Conservation (phyloP, 2,113 vertebrate genomes). For the Pao palembangensis region DNA sequence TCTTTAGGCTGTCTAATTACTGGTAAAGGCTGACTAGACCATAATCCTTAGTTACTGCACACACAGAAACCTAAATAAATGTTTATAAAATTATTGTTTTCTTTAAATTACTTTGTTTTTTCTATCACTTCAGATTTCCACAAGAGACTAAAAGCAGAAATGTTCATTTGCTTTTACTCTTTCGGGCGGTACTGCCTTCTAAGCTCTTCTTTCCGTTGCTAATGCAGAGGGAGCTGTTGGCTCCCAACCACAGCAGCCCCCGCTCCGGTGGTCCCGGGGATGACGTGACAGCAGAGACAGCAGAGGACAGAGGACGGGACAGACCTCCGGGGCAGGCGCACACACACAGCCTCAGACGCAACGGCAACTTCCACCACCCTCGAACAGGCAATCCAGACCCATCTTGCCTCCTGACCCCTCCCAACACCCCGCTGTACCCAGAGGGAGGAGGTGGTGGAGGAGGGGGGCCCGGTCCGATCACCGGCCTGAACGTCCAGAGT, state of each 20-base stretch:
- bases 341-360: conserved; percentile 58
- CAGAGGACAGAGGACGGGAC: conserved; percentile 73
- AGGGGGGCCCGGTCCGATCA: conserved; percentile 29
- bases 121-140: no score
- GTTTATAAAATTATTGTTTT: background rate
- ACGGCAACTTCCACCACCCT: conserved; percentile 50
- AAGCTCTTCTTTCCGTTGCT: background rate
- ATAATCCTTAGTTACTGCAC: conserved; percentile 62
- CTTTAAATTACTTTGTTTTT: background rate
- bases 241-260: conserved; percentile 56
- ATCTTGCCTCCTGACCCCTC: conserved; percentile 86
- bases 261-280: conserved; percentile 48
- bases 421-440: conserved; percentile 82
- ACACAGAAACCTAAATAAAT: conserved; percentile 5
- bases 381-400: conserved; percentile 65
- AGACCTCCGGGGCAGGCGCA: conserved; percentile 54
- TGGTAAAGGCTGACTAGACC: conserved; percentile 66
- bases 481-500: conserved; percentile 41
- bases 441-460: conserved; percentile 67
- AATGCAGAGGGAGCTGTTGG: conserved; percentile 72
- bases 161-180: background rate
- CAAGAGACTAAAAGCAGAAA: no score
- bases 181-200: background rate
- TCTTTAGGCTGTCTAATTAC: conserved; percentile 71
- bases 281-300: conserved; percentile 61